Base-by-base conservation (phyloP, 2,113 vertebrate species). In the Rallus limicola region DNA sequence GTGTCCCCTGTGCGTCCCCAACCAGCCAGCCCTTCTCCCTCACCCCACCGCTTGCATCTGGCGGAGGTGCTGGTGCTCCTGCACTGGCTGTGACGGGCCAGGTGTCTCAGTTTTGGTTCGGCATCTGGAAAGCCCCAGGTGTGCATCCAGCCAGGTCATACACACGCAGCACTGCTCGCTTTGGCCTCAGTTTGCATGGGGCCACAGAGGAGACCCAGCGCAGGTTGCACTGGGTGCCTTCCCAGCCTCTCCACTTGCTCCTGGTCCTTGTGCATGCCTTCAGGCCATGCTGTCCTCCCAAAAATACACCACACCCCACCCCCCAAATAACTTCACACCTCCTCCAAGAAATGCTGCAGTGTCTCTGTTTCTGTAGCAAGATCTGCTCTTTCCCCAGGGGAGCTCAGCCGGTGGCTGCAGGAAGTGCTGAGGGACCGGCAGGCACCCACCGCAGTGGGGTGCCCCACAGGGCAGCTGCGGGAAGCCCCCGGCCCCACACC, bases 331-430 rank as follows among this genome's bases (percentile, higher is more conserved):
- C 12, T 71, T 59, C 36, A 31, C 46, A 9, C 15, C 23, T 50
- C 46, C 11, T 2, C 52, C 1, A 11, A 0, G 0, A 63, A 68
- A 28, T 68, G 77, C 31, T 79, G 53, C 34, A 0, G 0, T 72
- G 95, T 88, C 82, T 91, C 3, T 0, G 28, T 95, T 95, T 93
- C 78, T 56, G 81, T 40, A 59, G 60, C 2, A 6, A 87, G n/a
- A 88, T 84, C 46, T 78, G 28, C 3, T 59, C 52, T 78, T 78
- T 67, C 78, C 78, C n/a, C 74, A 12, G n/a, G 5, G 9, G 21
- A 11, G 6, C 40, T 82, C 52, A 71, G 46, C 34, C 0, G 0
- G 52, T 15, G 5, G 80, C 60, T 69, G 60, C 29, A 1, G 82
- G 70, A 92, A 82, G 64, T 55, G 36, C 34, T 1, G 1, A 26